Evolutionary conservation across 2,113 vertebrate genomes (phyloP), one percentile per base, ranked within the genome.

Genomic region (Scomber colias): DNA sequence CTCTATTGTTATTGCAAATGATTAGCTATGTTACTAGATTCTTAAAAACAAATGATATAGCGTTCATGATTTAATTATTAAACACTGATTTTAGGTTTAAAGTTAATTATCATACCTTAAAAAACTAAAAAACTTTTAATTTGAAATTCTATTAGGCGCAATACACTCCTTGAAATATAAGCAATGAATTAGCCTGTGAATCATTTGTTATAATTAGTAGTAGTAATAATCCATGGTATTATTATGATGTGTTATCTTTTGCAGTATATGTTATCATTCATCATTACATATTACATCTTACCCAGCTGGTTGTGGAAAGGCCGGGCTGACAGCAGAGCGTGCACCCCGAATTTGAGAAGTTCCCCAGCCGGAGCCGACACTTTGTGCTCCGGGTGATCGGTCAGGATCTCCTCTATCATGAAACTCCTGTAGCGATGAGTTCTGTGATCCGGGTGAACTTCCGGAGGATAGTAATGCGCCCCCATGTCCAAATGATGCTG

Each of bases 391-490:
- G 96, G 94, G 49, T 96, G 97, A 16, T 98, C 98, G 0, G 97
- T 99, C 68, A 99, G 96, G 86, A 99, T 99, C 91, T 99, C 98
- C 88, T 99, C 98, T 63, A 99, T 99, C 98, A 99, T 99, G 86
- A 99, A 99, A 90, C 97, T 98, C 93, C 97, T 92, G 94, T 99
- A 99, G 61, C 98, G 96, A 55, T 99, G 98, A n/a, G 98, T 96
- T 62, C 97, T 95, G 93, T 96, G 96, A 83, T 98, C 97, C 0
- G 92, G 95, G 40, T 96, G 96, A 21, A 93, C 93, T 49, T 97
- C 97, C 44, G 95, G 95, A 7, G 96, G 96, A 68, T 96, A 96
- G 75, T 94, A 97, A 89, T 96, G 97, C 44, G 96, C 94, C 62
- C 96, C 96, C 62, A 97, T 79, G 62, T 98, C 97, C 93, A 97